A percentile compares a stretch with the other conserved stretches of the same genome.
phyloP scores from a whole-genome alignment of 2,797 vertebrate species.

The Syngnathus rostellatus region DNA sequence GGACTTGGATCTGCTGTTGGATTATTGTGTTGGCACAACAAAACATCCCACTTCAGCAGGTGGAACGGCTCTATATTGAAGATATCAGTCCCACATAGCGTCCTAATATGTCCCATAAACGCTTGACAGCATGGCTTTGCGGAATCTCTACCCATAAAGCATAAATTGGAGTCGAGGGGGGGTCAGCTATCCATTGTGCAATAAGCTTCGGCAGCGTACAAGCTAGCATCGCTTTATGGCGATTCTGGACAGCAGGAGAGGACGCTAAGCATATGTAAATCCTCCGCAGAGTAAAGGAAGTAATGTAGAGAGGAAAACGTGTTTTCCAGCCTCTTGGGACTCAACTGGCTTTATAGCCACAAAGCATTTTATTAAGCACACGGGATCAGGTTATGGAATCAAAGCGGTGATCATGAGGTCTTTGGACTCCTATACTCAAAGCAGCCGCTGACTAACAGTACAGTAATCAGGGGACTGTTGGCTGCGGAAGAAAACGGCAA shows the following conservation, averaged over 20 bases:
- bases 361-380: slow-evolving; percentile 36
- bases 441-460: slow-evolving; percentile 62
- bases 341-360: slow-evolving; percentile 15
- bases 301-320: not conserved
- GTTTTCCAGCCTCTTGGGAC: slow-evolving; percentile 5
- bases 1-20: not conserved
- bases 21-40: not conserved
- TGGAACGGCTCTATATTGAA: slow-evolving; percentile 31
- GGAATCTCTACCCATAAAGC: slow-evolving; percentile 58
- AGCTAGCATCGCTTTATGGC: slow-evolving; percentile 17
- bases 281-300: not conserved
- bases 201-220: slow-evolving; percentile 34
- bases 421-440: slow-evolving; percentile 40
- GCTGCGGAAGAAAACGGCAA: slow-evolving; percentile 70
- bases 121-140: slow-evolving; percentile 59
- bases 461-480: slow-evolving; percentile 69
- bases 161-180: slow-evolving; percentile 49
- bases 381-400: slow-evolving; percentile 35
- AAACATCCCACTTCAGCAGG: not conserved
- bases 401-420: slow-evolving; percentile 46
- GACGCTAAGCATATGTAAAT: slow-evolving; percentile 19
- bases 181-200: slow-evolving; percentile 49
- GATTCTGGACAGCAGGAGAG: slow-evolving; percentile 28
- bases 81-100: slow-evolving; percentile 34
- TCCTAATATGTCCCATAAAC: slow-evolving; percentile 51